Percentiles rank a stretch among this genome's conserved stretches.
Evolutionary conservation across 2,113 vertebrate species (phyloP).

Genomic region (Progne subis): DNA sequence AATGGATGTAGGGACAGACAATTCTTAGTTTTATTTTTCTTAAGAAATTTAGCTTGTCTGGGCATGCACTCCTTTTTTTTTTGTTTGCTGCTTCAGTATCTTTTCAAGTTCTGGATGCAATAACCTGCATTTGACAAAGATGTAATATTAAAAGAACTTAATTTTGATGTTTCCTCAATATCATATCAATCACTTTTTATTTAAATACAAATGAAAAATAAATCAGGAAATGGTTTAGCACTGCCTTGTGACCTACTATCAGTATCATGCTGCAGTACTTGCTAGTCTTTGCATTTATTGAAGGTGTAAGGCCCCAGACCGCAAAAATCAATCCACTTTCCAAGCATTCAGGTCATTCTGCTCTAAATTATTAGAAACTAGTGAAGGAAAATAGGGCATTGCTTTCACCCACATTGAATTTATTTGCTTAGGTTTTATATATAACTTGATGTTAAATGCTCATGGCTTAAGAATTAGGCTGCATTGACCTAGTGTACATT

Average conservation of each 20-base stretch:
- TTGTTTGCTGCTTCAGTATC: neutral
- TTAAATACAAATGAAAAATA: conserved; percentile 38
- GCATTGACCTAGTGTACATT: neutral
- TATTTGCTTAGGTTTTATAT: neutral
- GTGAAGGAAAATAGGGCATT: neutral
- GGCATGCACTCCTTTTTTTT: neutral
- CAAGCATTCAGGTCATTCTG: neutral
- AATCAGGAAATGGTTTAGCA: neutral
- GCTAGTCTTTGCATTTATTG: neutral
- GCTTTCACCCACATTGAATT: neutral
- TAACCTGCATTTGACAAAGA: neutral
- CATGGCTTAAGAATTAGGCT: neutral
- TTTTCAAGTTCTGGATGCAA: neutral
- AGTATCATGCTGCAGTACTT: neutral
- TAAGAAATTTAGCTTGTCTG: neutral
- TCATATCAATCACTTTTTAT: conserved; percentile 12
- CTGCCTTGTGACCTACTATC: neutral
- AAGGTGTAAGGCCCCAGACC: neutral
- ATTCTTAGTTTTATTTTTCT: neutral
- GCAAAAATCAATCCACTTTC: neutral
- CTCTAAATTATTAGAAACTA: neutral
- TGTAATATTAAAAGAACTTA: neutral
- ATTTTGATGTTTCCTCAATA: neutral
- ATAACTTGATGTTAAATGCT: neutral
- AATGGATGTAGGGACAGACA: neutral